A percentile compares a stretch with the other conserved stretches of the same genome.
Conservation (phyloP, 2,888 invertebrate species). For the Drosophila mimetica region DNA sequence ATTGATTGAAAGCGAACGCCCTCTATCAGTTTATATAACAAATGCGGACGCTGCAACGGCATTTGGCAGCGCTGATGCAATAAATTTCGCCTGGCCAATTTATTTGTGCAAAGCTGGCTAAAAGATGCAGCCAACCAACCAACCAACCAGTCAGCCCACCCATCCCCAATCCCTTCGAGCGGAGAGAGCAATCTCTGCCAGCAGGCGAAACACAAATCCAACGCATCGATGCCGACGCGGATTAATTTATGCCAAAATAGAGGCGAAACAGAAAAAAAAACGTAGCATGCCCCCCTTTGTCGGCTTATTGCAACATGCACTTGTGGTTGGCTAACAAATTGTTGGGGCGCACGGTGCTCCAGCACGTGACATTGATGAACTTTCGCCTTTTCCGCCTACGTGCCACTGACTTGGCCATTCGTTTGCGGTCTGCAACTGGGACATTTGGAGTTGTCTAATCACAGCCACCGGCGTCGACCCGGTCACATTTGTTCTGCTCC, state of each 20-base stretch:
- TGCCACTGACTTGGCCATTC: constrained; percentile 48
- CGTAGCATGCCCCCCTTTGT: constrained; percentile 40
- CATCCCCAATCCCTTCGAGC: constrained; percentile 12
- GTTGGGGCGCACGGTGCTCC: constrained; percentile 48
- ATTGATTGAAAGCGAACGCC: constrained; percentile 71
- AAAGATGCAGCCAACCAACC: constrained; percentile 49
- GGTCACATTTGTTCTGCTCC: constrained; percentile 43
- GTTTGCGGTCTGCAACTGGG: constrained; percentile 50
- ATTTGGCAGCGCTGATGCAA: constrained; percentile 71
- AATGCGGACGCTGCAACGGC: constrained; percentile 62
- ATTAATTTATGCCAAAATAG: constrained; percentile 68
- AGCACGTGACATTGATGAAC: constrained; percentile 77
- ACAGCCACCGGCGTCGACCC: constrained; percentile 47
- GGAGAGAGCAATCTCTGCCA: constrained; percentile 55
- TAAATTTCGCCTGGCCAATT: constrained; percentile 72
- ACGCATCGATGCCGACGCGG: constrained; percentile 63
- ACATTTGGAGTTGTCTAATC: constrained; percentile 69
- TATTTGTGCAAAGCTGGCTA: constrained; percentile 67
- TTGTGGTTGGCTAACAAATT: constrained; percentile 67
- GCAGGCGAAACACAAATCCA: constrained; percentile 62
- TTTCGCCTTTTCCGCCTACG: constrained; percentile 53
- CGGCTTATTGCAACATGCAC: constrained; percentile 65
- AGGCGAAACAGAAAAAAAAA: constrained; percentile 23
- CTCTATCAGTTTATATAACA: constrained; percentile 49
- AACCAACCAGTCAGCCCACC: constrained; percentile 7